phyloP scores from a whole-genome alignment of 2,113 vertebrate species.

The Talpa occidentalis region DNA sequence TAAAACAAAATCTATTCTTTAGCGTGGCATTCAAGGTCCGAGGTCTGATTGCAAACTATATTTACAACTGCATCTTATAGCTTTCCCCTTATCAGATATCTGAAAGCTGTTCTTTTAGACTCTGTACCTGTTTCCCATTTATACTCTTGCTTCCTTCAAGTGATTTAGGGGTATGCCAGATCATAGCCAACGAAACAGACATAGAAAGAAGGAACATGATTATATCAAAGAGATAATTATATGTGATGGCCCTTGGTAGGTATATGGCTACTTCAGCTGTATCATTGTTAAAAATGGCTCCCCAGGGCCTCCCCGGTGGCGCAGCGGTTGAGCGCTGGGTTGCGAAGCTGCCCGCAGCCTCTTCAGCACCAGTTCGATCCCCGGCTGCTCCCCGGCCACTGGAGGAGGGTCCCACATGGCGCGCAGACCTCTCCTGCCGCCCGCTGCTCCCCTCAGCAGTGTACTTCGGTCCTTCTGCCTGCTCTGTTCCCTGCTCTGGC shows the following conservation, averaged over 20 bases:
- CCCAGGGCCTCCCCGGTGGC: no score
- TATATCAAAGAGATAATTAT: not conserved
- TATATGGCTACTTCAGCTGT: not conserved
- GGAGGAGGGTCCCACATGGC: no score
- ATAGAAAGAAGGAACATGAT: not conserved
- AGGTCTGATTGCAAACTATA: not conserved
- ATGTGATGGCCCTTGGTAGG: not conserved
- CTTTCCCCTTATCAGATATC: not conserved
- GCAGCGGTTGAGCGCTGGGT: no score
- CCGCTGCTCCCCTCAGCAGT: no score
- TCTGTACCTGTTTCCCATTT: not conserved
- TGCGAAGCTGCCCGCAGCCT: no score
- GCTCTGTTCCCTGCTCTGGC: no score
- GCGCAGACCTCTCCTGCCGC: no score
- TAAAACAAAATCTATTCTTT: conserved; percentile 18
- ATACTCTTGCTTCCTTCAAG: not conserved
- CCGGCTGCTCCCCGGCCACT: no score
- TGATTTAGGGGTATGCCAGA: not conserved
- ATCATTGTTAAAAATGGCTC: not conserved
- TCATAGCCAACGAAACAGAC: not conserved
- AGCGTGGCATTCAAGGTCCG: not conserved
- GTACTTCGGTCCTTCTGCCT: no score
- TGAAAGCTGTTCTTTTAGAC: not conserved
- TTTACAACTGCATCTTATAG: not conserved
- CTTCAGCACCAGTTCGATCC: no score